These are phyloP conservation scores for Salvelinus sp. DNA, from an alignment of 2,113 vertebrate genomes.

Conservation along the genomic window DNA sequence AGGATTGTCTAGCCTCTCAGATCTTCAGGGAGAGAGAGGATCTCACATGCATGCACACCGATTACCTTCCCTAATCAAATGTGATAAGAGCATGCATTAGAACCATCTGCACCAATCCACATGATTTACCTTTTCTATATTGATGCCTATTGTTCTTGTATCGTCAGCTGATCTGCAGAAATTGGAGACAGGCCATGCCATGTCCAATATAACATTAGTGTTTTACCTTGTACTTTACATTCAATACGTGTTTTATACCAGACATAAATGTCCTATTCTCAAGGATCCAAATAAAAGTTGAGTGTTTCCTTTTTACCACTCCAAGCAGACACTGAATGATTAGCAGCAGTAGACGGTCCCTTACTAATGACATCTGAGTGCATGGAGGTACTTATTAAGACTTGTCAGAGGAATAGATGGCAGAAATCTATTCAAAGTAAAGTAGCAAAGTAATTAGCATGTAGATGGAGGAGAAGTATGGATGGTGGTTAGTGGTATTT, in stretches of 20 bases:
- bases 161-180: background rate
- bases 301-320: constrained; percentile 27
- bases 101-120: constrained; percentile 39
- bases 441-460: constrained; percentile 28
- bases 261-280: too few relatives aligned
- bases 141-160: background rate
- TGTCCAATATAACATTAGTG: background rate
- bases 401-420: constrained; percentile 39
- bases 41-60: constrained; percentile 24
- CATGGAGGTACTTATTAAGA: constrained; percentile 32
- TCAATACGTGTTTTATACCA: too few relatives aligned
- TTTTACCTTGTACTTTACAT: too few relatives aligned
- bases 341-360: constrained; percentile 30
- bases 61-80: constrained; percentile 55
- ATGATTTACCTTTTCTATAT: constrained; percentile 1
- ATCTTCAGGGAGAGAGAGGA: constrained; percentile 56
- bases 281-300: too few relatives aligned
- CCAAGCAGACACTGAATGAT: constrained; percentile 21
- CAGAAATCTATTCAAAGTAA: background rate
- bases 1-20: constrained; percentile 53
- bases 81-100: constrained; percentile 48
- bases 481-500: constrained; percentile 34
- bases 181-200: background rate
- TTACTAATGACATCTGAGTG: constrained; percentile 49
- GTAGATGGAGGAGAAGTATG: constrained; percentile 36